Evolutionary conservation across 2,888 invertebrate genomes (phyloP).

Genomic region (Zygothrica quintamaculata): DNA sequence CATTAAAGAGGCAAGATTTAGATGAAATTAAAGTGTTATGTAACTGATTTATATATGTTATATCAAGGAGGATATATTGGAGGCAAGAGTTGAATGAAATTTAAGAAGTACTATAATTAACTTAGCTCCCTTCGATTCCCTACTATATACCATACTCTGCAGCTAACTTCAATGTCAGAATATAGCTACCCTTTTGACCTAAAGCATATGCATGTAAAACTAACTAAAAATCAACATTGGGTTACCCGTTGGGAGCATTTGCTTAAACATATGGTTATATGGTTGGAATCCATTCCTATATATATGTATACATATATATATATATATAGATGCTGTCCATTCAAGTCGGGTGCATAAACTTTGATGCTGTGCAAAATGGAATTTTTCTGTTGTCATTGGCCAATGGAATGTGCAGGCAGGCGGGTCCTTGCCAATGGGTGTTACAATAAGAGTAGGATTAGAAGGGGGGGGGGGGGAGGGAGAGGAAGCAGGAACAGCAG

Average conservation of each 20-base stretch:
- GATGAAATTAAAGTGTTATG: no score
- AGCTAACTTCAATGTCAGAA: no score
- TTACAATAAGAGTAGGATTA: neutral
- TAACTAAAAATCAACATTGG: conserved; percentile 49
- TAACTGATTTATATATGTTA: no score
- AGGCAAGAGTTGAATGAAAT: no score
- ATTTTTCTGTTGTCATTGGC: conserved; percentile 49
- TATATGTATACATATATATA: neutral
- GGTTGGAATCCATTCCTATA: no score
- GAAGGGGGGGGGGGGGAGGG: neutral
- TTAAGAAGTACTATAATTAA: no score
- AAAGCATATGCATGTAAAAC: conserved; percentile 19
- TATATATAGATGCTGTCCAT: neutral
- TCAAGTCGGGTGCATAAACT: conserved; percentile 57
- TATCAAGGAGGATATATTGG: no score
- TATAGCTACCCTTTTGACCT: conserved; percentile 1
- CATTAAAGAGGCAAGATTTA: no score
- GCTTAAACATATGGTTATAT: neutral
- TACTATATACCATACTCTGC: no score
- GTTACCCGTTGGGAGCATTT: conserved; percentile 16
- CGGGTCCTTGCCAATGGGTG: no score
- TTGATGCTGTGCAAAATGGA: conserved; percentile 48
- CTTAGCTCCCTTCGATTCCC: no score
- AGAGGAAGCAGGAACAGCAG: no score
- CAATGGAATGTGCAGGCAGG: neutral